Base-by-base conservation (phyloP, 2,113 vertebrate genomes). In the Heterocephalus glaber region DNA sequence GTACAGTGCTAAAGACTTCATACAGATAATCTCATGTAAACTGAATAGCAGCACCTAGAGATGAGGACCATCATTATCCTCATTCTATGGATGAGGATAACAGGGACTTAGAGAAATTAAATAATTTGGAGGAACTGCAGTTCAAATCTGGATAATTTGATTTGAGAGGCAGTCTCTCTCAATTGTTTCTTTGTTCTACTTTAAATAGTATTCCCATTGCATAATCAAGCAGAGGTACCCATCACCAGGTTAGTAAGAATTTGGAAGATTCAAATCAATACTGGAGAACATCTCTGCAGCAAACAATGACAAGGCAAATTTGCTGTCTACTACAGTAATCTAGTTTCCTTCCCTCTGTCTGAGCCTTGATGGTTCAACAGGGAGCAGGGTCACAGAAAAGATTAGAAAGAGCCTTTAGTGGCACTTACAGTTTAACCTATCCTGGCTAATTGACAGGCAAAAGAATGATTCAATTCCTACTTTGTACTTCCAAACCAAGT, bases 91-190 rank as follows among this genome's bases (percentile, higher is more conserved):
- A 33, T 38, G 13, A 83, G 41, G 65, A 70, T 17, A 66, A 44
- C 33, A 86, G 44, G 93, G 47, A 28, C 7, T 85, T 54, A 66
- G 72, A 66, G 33, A 89, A 79, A 14, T 66, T 77, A 92, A 35
- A 66, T 90, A 87, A 90, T 93, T 63, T 89, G 93, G 17, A 95
- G 44, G 38, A 85, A 58, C n/a, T 58, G 10, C 28, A 74, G 76
- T 91, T 89, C 58, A 66, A 77, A 85, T 86, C n/a, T 44, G 30
- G 7, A 5, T 26, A 86, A 83, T 70, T 81, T 41, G 52, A 65
- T 1, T 81, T 41, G 52, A 96, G 35, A 63, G 24, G 35, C 68
- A 63, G 2, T 26, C 4, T 89, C 28, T 74, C 24, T 90, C 60
- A 19, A 24, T 52, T 14, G 60, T 72, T 70, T 60, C 2, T 28